phyloP scores from a whole-genome alignment of 1,140 invertebrate genomes.

The Drosophila erecta region DNA sequence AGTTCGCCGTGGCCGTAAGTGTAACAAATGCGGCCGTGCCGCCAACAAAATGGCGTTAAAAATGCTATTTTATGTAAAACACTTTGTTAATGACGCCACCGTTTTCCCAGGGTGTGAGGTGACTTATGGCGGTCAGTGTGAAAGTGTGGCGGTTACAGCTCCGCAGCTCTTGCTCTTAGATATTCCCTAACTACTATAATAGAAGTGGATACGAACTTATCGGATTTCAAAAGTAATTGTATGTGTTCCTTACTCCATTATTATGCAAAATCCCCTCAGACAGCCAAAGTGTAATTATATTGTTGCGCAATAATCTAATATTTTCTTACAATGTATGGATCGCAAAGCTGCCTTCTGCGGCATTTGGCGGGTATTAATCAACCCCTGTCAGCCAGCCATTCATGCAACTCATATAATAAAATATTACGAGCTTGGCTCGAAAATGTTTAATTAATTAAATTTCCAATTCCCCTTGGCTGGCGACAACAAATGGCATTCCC shows the following conservation, averaged over 20 bases:
- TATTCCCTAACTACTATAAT: background rate
- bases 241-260: no score
- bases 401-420: constrained; percentile 66
- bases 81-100: constrained; percentile 70
- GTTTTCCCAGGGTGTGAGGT: constrained; percentile 4
- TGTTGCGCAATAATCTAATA: background rate
- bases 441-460: constrained; percentile 84
- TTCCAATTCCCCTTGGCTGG: constrained; percentile 71
- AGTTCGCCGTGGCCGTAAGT: constrained; percentile 28
- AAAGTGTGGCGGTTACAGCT: background rate
- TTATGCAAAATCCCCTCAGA: no score
- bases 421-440: constrained; percentile 67
- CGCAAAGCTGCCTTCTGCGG: background rate
- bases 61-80: constrained; percentile 78
- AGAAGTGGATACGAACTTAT: background rate
- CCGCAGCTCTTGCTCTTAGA: no score
- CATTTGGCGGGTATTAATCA: constrained; percentile 23
- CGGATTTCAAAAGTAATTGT: no score
- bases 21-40: constrained; percentile 48
- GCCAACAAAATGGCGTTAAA: constrained; percentile 75
- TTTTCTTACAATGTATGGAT: background rate
- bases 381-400: constrained; percentile 30
- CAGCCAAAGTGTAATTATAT: background rate
- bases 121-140: constrained; percentile 28
- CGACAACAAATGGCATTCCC: constrained; percentile 34